A percentile compares a stretch with the other conserved stretches of the same genome.
These are phyloP conservation scores for Phenacoccus solenopsis DNA, from an alignment of 1,140 invertebrate genomes.

Conservation along the genomic window DNA sequence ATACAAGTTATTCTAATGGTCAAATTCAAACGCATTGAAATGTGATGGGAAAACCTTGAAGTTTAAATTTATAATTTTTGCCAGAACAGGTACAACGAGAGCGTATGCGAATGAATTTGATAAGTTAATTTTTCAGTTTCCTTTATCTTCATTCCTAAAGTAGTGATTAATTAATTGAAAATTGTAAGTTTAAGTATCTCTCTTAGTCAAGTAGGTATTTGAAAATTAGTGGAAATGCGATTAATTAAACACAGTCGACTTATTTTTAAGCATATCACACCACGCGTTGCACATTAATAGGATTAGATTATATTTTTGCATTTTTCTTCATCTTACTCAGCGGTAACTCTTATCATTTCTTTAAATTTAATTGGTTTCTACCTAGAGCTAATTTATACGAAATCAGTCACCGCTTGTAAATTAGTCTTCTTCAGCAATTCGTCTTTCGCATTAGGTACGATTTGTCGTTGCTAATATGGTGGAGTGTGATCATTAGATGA, in stretches of 20 bases:
- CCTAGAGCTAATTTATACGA: neutral
- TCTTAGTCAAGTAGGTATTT: neutral
- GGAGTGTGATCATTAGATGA: too few relatives aligned
- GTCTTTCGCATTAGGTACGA: neutral
- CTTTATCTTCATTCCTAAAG: neutral
- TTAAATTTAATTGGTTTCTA: neutral
- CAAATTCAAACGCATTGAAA: too few relatives aligned
- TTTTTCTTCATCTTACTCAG: neutral
- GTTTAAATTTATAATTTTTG: neutral
- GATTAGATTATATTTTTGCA: neutral
- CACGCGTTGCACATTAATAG: too few relatives aligned
- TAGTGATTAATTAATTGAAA: neutral
- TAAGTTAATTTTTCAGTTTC: neutral
- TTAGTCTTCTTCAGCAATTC: neutral
- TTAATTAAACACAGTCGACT: neutral
- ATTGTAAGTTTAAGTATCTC: neutral
- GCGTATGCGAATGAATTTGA: neutral
- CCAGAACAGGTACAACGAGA: neutral
- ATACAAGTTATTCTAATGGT: too few relatives aligned
- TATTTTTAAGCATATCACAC: neutral
- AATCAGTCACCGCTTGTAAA: neutral
- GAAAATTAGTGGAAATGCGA: neutral
- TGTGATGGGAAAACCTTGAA: neutral
- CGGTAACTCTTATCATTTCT: neutral
- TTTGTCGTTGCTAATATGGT: neutral